Evolutionary conservation across 2,113 vertebrate species (phyloP), one percentile per base, ranked within the genome.

Genomic region (Rattus rattus): DNA sequence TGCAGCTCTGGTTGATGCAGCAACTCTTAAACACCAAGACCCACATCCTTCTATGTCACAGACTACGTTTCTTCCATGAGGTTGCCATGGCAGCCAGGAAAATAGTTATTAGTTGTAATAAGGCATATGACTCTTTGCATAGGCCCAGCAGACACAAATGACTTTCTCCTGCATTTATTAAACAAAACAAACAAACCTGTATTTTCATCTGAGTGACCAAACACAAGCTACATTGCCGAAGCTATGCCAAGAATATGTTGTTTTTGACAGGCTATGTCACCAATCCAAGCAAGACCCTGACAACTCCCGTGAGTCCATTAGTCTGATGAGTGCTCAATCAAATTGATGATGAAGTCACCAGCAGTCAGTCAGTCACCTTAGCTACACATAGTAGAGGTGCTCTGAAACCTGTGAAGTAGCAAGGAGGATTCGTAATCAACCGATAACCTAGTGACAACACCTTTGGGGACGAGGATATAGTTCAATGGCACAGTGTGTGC

Each of bases 1-100:
- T 88, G 85, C 47, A 91, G 80, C 56, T 49, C 79, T 88, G 85
- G 49, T 83, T 96, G 70, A 76, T 88, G 85, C 47, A 91, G 80
- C 56, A 81, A 24, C 47, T 93, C n/a, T n/a, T 9, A 30, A 9
- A 88, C 17, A 70, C 28, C 73, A 87, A 43, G 26, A 4, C 28
- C n/a, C n/a, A 24, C 79, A 30, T 90, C 19, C 85, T 87, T 94
- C 28, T 63, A 63, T 94, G 83, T 83, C 77, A 88, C 5, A 28
- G 7, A 47, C 5, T 39, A 36, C 14, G 75, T 39, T 69, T 92
- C 80, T 77, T 95, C 22, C 83, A 65, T 5, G 26, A 90, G 26
- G 19, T 36, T 90, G 33, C 28, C 52, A 33, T 14, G 43, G 52
- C 11, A 10, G 36, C 65, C 26, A 59, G 67, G 61, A 67, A 10